Conservation (phyloP, 2,113 vertebrate genomes). For the Cryptotis parvus region DNA sequence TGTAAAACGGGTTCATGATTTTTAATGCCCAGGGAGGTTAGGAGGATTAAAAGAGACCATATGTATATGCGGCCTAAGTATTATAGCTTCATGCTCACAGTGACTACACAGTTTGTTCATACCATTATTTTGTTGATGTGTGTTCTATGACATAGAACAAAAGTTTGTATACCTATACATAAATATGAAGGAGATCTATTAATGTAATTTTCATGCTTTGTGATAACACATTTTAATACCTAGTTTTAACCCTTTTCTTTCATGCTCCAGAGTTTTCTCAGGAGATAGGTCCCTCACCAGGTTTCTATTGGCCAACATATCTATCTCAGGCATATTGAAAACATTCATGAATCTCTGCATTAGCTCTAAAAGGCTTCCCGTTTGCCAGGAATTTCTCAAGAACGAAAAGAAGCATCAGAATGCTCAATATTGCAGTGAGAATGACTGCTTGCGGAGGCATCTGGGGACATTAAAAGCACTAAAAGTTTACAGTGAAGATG, state of each 20-base stretch:
- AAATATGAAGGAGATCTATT: background rate
- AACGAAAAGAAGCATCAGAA: constrained; percentile 2
- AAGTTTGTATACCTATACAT: too few relatives aligned
- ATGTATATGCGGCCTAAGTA: background rate
- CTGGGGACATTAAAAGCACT: background rate
- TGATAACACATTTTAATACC: background rate
- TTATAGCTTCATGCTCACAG: constrained; percentile 26
- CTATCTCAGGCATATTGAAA: background rate
- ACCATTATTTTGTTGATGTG: constrained; percentile 35
- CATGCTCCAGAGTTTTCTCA: background rate
- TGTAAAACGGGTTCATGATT: constrained; percentile 25
- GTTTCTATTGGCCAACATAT: background rate
- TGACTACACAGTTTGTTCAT: background rate
- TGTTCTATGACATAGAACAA: background rate
- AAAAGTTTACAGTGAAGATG: background rate
- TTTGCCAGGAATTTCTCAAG: constrained; percentile 34
- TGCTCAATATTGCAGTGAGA: background rate
- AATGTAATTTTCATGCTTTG: background rate
- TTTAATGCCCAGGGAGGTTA: background rate
- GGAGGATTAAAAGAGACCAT: constrained; percentile 25
- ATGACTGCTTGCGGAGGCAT: background rate
- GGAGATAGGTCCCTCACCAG: background rate
- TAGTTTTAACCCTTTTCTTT: background rate
- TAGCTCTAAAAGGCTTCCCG: constrained; percentile 17
- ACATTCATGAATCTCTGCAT: constrained; percentile 17